Percentiles rank a stretch among this genome's conserved stretches.
Evolutionary conservation across 2,888 invertebrate genomes (phyloP).

Genomic region (Pristionchus arcanus): DNA sequence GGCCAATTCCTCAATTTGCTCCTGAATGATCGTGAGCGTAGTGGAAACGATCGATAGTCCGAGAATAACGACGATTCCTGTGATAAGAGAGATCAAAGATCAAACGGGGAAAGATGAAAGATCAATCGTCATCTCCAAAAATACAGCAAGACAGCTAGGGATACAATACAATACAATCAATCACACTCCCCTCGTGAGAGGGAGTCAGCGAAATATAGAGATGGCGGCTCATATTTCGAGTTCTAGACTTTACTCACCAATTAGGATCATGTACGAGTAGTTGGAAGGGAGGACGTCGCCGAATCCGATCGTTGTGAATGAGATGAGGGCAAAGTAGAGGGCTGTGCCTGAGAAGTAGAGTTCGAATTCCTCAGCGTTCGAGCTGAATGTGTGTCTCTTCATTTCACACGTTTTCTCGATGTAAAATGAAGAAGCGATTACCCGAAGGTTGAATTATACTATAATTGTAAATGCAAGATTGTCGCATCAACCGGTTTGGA

Average conservation of each 20-base stretch:
- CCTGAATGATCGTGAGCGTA: constrained; percentile 75
- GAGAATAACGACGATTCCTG: constrained; percentile 68
- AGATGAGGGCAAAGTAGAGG: constrained; percentile 77
- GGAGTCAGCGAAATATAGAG: too few relatives aligned
- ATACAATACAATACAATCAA: too few relatives aligned
- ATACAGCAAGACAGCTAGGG: too few relatives aligned
- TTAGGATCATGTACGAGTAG: constrained; percentile 73
- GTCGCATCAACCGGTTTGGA: too few relatives aligned
- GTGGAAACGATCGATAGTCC: constrained; percentile 78
- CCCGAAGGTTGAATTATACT: too few relatives aligned
- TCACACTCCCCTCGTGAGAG: too few relatives aligned
- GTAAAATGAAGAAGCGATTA: too few relatives aligned
- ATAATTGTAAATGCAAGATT: too few relatives aligned
- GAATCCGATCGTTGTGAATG: constrained; percentile 76
- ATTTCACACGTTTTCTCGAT: background rate
- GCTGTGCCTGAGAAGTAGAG: constrained; percentile 62
- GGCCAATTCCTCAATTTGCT: constrained; percentile 76
- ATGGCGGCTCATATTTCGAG: too few relatives aligned
- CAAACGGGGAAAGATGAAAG: background rate
- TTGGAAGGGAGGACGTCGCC: constrained; percentile 72
- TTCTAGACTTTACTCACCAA: constrained; percentile 62
- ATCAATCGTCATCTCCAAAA: too few relatives aligned
- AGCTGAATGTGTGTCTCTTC: background rate
- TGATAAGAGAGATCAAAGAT: constrained; percentile 18
- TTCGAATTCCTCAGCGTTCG: background rate